These are phyloP conservation scores for Coluber constrictor DNA, from an alignment of 2,797 vertebrate genomes.

Conservation along the genomic window DNA sequence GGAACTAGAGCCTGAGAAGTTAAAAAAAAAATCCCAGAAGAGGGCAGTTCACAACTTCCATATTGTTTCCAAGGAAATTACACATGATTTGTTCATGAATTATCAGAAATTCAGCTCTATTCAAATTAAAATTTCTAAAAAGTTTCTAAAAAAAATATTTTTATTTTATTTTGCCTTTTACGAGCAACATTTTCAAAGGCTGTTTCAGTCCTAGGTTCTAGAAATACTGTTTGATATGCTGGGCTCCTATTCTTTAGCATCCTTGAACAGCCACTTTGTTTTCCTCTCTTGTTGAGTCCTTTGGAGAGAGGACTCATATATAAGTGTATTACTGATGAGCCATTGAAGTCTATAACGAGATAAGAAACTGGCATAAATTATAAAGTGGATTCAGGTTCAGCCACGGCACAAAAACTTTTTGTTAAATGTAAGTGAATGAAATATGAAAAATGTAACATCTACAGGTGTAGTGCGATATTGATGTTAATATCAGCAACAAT, in stretches of 20 bases:
- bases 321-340: not conserved
- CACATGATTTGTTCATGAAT: not conserved
- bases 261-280: not conserved
- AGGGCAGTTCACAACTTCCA: not conserved
- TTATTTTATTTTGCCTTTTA: not conserved
- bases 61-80: not conserved
- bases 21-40: not conserved
- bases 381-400: not conserved
- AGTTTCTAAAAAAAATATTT: not conserved
- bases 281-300: not conserved
- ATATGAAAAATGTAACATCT: not conserved
- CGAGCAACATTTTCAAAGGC: not conserved
- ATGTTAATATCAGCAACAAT: not conserved
- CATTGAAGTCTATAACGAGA: not conserved
- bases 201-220: not conserved
- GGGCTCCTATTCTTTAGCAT: not conserved
- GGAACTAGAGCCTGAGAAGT: not conserved
- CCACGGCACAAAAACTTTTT: not conserved
- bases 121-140: not conserved
- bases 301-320: not conserved
- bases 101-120: not conserved
- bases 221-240: not conserved
- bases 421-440: not conserved
- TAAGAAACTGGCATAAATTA: not conserved
- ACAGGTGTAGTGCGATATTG: not conserved